Evolutionary conservation across 2,113 vertebrate species (phyloP).

Genomic region (Onychostoma macrolepis): DNA sequence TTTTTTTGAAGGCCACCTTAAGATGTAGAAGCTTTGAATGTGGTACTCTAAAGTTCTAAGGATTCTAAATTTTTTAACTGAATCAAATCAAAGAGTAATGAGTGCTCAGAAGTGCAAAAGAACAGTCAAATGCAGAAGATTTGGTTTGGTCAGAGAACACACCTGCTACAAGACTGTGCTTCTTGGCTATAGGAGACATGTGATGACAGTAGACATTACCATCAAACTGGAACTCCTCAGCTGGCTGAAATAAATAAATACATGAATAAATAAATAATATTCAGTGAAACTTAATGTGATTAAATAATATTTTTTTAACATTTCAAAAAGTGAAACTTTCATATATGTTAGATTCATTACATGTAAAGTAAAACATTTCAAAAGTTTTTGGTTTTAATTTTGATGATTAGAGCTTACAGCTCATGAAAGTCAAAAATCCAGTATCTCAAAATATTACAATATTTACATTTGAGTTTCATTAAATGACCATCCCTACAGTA

Average conservation of each 20-base stretch:
- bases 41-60: neutral
- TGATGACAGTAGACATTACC: conserved; percentile 94
- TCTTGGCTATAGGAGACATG: conserved; percentile 90
- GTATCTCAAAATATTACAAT: no score
- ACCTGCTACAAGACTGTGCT: conserved; percentile 96
- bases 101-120: neutral
- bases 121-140: neutral
- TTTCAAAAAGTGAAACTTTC: no score
- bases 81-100: neutral
- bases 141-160: conserved; percentile 48
- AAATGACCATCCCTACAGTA: no score
- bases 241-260: conserved; percentile 75
- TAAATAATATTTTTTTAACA: no score
- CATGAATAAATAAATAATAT: conserved; percentile 6
- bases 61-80: neutral
- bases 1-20: neutral
- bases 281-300: neutral
- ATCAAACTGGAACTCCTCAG: conserved; percentile 92
- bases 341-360: no score
- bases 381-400: no score
- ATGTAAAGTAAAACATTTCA: no score
- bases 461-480: no score
- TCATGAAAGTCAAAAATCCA: no score
- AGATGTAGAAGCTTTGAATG: neutral
- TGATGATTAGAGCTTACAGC: no score